These are phyloP conservation scores for Nematolebias whitei DNA, from an alignment of 2,113 vertebrate genomes.

Conservation along the genomic window DNA sequence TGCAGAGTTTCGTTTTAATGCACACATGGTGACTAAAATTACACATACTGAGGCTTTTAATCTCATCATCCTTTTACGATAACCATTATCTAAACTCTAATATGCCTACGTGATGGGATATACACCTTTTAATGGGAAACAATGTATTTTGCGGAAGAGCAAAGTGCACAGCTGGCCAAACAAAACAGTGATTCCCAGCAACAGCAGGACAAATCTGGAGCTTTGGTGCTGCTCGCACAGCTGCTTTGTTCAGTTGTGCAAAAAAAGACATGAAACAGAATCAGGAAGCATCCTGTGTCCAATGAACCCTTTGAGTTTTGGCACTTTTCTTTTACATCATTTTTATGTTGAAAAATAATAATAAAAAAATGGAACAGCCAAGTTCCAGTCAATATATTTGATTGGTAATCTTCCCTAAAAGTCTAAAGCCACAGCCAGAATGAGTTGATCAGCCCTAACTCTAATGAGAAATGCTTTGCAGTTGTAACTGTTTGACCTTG, in stretches of 20 bases:
- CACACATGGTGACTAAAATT: too few relatives aligned
- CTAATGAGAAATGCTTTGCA: conserved; percentile 35
- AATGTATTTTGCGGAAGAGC: neutral
- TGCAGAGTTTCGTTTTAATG: too few relatives aligned
- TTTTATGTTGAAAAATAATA: neutral
- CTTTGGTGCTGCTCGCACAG: neutral
- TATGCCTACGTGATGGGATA: neutral
- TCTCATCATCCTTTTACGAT: neutral
- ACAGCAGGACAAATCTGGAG: neutral
- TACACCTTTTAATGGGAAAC: neutral
- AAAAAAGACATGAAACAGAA: neutral
- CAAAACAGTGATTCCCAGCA: neutral
- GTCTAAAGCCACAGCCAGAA: neutral
- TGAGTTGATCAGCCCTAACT: conserved; percentile 11
- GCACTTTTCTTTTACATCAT: neutral
- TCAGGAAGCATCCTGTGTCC: too few relatives aligned
- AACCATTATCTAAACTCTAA: too few relatives aligned
- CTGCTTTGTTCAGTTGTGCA: neutral
- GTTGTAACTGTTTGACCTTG: conserved; percentile 44
- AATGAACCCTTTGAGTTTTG: too few relatives aligned
- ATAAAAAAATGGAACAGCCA: neutral
- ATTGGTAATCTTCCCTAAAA: neutral
- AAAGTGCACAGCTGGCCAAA: neutral
- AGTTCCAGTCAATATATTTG: too few relatives aligned
- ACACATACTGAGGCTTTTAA: too few relatives aligned